Conservation (phyloP, 2,113 vertebrate genomes). For the Delphinapterus leucas region DNA sequence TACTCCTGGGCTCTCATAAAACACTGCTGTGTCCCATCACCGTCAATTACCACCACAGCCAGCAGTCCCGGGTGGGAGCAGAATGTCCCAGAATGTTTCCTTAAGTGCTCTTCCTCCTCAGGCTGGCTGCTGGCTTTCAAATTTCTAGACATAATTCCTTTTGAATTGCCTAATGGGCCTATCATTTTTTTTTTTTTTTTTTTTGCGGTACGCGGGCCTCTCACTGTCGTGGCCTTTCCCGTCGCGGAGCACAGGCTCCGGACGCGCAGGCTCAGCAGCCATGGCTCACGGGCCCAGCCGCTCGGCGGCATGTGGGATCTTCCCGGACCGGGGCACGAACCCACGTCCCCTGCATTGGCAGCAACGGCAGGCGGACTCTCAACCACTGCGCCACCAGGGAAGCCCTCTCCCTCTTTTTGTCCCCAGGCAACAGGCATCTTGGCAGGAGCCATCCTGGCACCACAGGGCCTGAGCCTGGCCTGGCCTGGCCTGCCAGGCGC, state of each 20-base stretch:
- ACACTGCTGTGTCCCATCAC: background rate
- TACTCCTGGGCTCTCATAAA: background rate
- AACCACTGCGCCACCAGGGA: no score
- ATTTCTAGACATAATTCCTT: slow-evolving; percentile 24
- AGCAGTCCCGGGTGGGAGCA: background rate
- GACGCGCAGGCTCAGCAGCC: no score
- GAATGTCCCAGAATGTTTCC: background rate
- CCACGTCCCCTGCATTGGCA: no score
- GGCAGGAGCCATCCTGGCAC: background rate
- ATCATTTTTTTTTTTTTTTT: no score
- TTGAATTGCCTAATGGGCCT: slow-evolving; percentile 14
- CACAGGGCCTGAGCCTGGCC: background rate
- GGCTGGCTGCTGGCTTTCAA: background rate
- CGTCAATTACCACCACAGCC: background rate
- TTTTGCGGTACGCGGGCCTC: no score
- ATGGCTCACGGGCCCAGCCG: no score
- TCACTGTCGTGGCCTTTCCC: no score
- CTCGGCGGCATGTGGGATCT: no score
- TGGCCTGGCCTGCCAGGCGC: background rate
- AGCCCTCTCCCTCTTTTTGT: background rate
- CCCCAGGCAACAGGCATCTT: background rate
- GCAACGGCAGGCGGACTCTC: no score
- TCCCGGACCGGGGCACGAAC: no score
- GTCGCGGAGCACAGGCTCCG: no score
- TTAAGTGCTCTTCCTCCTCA: background rate